These are phyloP conservation scores for Macrostomum lignano DNA, from an alignment of 1,140 invertebrate genomes.

Conservation along the genomic window DNA sequence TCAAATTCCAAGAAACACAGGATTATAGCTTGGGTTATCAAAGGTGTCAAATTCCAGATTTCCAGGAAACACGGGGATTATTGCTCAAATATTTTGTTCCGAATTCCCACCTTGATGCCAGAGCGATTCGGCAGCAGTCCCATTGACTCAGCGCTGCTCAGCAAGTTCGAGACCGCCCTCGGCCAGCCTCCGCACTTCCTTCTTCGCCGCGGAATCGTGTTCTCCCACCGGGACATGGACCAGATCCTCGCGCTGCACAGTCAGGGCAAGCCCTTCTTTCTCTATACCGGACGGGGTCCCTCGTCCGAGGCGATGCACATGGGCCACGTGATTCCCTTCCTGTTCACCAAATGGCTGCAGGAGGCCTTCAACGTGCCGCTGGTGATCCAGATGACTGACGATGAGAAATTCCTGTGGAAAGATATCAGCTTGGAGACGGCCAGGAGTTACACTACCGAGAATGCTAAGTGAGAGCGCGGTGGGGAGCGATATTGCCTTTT, in stretches of 20 bases:
- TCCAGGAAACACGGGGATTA: too few relatives aligned
- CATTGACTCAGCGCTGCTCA: constrained; percentile 54
- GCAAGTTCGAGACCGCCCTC: constrained; percentile 58
- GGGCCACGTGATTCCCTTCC: constrained; percentile 85
- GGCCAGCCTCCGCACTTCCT: constrained; percentile 62
- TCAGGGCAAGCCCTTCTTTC: constrained; percentile 65
- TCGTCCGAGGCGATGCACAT: constrained; percentile 80
- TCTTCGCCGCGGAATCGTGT: constrained; percentile 66
- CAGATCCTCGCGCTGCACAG: constrained; percentile 53
- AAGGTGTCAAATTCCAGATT: too few relatives aligned
- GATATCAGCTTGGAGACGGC: constrained; percentile 66
- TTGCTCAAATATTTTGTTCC: too few relatives aligned
- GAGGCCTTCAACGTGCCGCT: constrained; percentile 85
- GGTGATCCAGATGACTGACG: constrained; percentile 83
- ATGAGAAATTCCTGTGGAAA: constrained; percentile 94
- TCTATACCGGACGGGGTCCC: constrained; percentile 88
- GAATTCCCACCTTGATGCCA: too few relatives aligned
- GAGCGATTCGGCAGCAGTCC: constrained; percentile 71
- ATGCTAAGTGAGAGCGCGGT: too few relatives aligned
- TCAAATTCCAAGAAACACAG: too few relatives aligned
- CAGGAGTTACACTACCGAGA: constrained; percentile 51
- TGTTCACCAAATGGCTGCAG: constrained; percentile 89
- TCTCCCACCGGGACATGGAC: constrained; percentile 49
- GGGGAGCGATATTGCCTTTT: too few relatives aligned
- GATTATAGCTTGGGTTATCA: too few relatives aligned